A percentile compares a stretch with the other conserved stretches of the same genome.
Conservation (phyloP, 2,888 invertebrate species). For the Spodoptera littoralis region DNA sequence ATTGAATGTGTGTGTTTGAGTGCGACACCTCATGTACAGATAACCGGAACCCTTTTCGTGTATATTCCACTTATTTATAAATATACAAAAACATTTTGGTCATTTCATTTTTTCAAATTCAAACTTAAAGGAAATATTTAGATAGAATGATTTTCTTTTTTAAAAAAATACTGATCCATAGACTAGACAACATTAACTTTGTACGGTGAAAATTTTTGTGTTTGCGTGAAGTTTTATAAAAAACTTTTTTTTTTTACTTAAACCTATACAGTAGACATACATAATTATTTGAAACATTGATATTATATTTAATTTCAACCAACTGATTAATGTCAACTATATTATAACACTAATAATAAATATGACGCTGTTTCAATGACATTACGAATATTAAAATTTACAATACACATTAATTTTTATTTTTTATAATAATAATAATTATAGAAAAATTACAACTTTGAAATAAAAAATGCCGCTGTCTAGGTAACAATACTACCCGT, state of each 20-base stretch:
- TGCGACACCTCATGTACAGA: conserved; percentile 56
- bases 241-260: conserved; percentile 50
- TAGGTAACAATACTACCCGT: conserved; percentile 75
- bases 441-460: conserved; percentile 62
- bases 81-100: conserved; percentile 81
- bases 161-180: conserved; percentile 68
- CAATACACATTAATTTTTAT: conserved; percentile 62
- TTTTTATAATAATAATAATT: conserved; percentile 53
- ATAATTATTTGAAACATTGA: conserved; percentile 65
- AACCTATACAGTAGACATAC: conserved; percentile 59
- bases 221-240: conserved; percentile 60
- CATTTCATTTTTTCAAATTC: conserved; percentile 70
- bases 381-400: conserved; percentile 72
- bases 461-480: conserved; percentile 57
- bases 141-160: conserved; percentile 60
- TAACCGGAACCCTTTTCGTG: conserved; percentile 61
- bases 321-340: conserved; percentile 64
- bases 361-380: conserved; percentile 72
- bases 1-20: conserved; percentile 44
- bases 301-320: conserved; percentile 55
- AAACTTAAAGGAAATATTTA: conserved; percentile 61
- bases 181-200: conserved; percentile 70
- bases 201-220: conserved; percentile 60
- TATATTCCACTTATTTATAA: conserved; percentile 70
- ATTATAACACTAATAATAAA: conserved; percentile 70